Base-by-base conservation (phyloP, 2,888 invertebrate genomes). In the Hybos culiciformis region DNA sequence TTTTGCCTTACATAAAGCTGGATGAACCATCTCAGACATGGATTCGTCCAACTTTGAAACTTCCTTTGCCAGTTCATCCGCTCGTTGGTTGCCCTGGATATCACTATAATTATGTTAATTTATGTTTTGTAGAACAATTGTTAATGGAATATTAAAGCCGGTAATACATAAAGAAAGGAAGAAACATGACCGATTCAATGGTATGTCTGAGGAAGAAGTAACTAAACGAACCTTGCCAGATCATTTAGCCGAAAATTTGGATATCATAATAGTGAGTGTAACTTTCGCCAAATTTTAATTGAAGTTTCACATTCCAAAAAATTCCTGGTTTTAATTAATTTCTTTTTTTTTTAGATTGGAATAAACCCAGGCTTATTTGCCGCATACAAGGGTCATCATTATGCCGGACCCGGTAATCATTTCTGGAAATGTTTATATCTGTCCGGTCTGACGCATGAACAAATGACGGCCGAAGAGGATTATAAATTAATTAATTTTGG, bases 371-470 rank as follows among this genome's bases (percentile, higher is more conserved):
- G 96, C 3, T 71, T 94, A 57, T 92, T 91, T 70, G 94, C 96
- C 52, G 96, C 96, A 50, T 93, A 91, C 71, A 92, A 93, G 68
- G 94, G 94, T 3, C 96, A 96, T 70, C 94, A 97, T 69, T 97
- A 97, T 72, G 94, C 96, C 42, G 96, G 96, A 41, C 94, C 94
- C 37, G 96, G 96, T 37, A 97, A 97, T 71, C 97, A 97, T 72
- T 96, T 97, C 72, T 97, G 96, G 96, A 94, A 94, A 72, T 96
- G 94, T 66, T 72, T 96, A 49, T 93, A 88, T 69, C 71, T 94
- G 53, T 90, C 93, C 38, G 94, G 94, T 7, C 74, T 97, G 45
- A 94, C 93, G 14, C 78, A 90, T 46, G 91, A 93, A 61, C 93
- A 91, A 62, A 83, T 96, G 83, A 91, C 85, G 56, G 92, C 94